These are phyloP conservation scores for Lithophane semibrunnea DNA, from an alignment of 2,888 invertebrate species.

Conservation along the genomic window DNA sequence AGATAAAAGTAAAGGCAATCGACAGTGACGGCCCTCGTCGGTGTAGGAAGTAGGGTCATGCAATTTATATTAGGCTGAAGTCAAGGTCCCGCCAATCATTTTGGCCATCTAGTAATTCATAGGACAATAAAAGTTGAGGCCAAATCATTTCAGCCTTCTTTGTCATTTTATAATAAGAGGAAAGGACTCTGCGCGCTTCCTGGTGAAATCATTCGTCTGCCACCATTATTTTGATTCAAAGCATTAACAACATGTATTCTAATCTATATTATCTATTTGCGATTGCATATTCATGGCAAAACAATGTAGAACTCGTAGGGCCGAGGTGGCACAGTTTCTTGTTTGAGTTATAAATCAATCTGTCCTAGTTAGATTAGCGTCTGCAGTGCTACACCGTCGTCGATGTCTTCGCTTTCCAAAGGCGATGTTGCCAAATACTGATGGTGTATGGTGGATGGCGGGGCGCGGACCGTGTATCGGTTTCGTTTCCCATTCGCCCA, in stretches of 20 bases:
- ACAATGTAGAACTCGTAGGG: conserved; percentile 85
- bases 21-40: conserved; percentile 83
- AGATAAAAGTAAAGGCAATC: conserved; percentile 80
- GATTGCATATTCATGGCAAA: conserved; percentile 84
- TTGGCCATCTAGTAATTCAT: conserved; percentile 86
- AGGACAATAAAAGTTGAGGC: conserved; percentile 86
- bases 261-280: conserved; percentile 74
- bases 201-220: conserved; percentile 46
- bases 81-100: conserved; percentile 88
- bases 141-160: conserved; percentile 72
- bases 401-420: conserved; percentile 86
- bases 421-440: conserved; percentile 82
- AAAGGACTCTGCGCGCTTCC: conserved; percentile 54
- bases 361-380: conserved; percentile 87
- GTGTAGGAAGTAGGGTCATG: conserved; percentile 88
- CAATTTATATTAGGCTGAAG: conserved; percentile 87
- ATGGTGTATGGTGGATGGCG: conserved; percentile 72
- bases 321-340: conserved; percentile 89
- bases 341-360: conserved; percentile 88
- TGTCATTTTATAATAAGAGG: conserved; percentile 57
- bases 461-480: conserved; percentile 60
- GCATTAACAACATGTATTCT: conserved; percentile 54
- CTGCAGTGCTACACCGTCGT: conserved; percentile 79
- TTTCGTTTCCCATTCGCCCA: conserved; percentile 70
- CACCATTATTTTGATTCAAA: conserved; percentile 18